These are phyloP conservation scores for Trochalopteron elliotii DNA, from an alignment of 2,113 vertebrate species.

Conservation along the genomic window DNA sequence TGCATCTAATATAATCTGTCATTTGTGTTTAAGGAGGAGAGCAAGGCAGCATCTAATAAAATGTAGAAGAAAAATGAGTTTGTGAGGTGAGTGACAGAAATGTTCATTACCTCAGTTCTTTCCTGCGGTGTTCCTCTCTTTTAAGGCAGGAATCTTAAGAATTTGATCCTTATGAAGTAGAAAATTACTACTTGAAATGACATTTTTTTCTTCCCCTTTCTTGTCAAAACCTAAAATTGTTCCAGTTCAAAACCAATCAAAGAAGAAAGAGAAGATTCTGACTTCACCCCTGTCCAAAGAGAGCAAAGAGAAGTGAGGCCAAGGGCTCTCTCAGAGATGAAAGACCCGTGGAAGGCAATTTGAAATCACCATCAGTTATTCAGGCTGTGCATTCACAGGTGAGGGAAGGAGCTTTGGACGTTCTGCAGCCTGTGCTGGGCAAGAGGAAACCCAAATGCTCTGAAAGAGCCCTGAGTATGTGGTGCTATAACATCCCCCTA, in stretches of 20 bases:
- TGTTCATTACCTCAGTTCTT: constrained; percentile 34
- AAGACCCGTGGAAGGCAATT: neutral
- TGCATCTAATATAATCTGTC: constrained; percentile 59
- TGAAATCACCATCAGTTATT: neutral
- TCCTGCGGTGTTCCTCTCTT: neutral
- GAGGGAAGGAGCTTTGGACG: neutral
- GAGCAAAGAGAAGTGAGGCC: neutral
- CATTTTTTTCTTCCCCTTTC: neutral
- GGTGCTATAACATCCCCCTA: fast-evolving
- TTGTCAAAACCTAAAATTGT: constrained; percentile 29
- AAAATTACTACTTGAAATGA: constrained; percentile 33
- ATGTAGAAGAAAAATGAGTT: constrained; percentile 28
- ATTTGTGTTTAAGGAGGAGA: constrained; percentile 53
- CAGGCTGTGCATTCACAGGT: neutral
- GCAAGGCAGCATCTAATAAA: constrained; percentile 45
- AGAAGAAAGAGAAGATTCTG: neutral
- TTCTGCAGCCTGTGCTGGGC: neutral
- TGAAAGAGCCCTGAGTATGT: neutral
- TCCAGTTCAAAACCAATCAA: neutral
- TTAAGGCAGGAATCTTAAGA: neutral
- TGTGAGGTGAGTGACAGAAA: constrained; percentile 51
- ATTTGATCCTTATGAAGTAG: constrained; percentile 22
- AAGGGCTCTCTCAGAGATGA: neutral
- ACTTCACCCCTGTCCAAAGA: neutral
- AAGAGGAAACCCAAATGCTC: neutral